These are phyloP conservation scores for Theocolax elegans DNA, from an alignment of 1,140 invertebrate species.

Conservation along the genomic window DNA sequence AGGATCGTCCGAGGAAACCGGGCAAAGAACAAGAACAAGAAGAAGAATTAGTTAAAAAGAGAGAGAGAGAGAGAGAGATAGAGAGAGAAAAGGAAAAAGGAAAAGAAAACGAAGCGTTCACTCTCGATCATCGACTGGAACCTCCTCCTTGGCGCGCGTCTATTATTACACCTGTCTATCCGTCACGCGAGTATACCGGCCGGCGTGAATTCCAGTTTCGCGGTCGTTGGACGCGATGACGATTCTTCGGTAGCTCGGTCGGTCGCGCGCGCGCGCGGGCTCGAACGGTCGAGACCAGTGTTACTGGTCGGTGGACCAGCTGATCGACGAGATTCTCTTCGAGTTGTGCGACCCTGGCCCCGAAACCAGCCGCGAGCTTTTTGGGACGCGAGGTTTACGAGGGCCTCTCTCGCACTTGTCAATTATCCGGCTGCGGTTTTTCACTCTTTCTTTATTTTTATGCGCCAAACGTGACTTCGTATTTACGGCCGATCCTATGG, in stretches of 20 bases:
- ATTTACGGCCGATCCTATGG: too few species aligned
- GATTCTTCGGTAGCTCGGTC: conserved; percentile 11
- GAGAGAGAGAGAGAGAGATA: conserved; percentile 4
- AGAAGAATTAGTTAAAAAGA: too few species aligned
- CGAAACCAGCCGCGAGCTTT: conserved; percentile 33
- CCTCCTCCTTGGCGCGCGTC: conserved; percentile 54
- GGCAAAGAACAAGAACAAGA: too few species aligned
- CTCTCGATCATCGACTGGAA: conserved; percentile 48
- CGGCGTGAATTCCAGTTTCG: conserved; percentile 60
- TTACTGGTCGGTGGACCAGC: conserved; percentile 37
- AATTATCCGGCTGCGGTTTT: not conserved
- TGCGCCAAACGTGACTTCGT: too few species aligned
- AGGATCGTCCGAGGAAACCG: not conserved
- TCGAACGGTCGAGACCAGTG: conserved; percentile 30
- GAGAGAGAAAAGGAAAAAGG: not conserved
- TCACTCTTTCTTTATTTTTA: too few species aligned
- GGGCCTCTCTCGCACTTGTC: not conserved
- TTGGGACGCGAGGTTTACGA: not conserved
- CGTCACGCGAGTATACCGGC: conserved; percentile 34
- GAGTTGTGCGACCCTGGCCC: conserved; percentile 15
- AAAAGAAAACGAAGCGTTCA: conserved; percentile 25
- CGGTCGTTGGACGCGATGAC: conserved; percentile 29
- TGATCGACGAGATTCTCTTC: conserved; percentile 40
- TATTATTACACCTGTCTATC: conserved; percentile 63
- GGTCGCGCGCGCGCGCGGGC: not conserved